phyloP scores from a whole-genome alignment of 2,888 invertebrate genomes.

The Slavum lentiscoides region DNA sequence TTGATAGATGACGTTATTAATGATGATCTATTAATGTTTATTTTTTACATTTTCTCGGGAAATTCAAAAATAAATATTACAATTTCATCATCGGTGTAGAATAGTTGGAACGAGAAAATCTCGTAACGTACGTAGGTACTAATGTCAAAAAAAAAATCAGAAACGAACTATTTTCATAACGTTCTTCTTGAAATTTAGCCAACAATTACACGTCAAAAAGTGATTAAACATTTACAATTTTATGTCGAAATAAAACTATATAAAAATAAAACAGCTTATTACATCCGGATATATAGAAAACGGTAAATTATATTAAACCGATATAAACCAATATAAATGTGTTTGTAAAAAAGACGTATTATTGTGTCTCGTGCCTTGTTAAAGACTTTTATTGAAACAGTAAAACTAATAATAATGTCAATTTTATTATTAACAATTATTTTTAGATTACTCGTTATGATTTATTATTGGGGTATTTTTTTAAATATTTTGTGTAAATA shows the following conservation, averaged over 20 bases:
- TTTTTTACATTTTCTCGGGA: background rate
- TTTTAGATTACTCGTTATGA: too few relatives aligned
- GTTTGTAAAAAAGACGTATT: background rate
- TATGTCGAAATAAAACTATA: background rate
- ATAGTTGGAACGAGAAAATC: background rate
- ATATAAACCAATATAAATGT: background rate
- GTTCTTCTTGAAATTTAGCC: conserved; percentile 10
- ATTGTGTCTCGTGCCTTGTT: background rate
- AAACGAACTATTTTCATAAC: conserved; percentile 12
- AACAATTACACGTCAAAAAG: background rate
- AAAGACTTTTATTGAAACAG: background rate
- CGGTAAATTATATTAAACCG: background rate
- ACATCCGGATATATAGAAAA: background rate
- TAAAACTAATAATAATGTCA: background rate
- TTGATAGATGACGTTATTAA: too few relatives aligned
- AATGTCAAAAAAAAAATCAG: background rate
- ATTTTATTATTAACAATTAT: too few relatives aligned
- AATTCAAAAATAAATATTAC: background rate
- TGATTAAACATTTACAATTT: background rate
- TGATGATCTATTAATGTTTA: background rate
- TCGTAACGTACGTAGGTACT: background rate
- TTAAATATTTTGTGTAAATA: too few relatives aligned
- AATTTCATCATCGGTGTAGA: background rate
- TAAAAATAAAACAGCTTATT: background rate
- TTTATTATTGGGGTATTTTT: too few relatives aligned